Percentiles rank a stretch among this genome's conserved stretches.
These are phyloP conservation scores for Megaceryle alcyon DNA, from an alignment of 2,797 vertebrate species.

Conservation along the genomic window DNA sequence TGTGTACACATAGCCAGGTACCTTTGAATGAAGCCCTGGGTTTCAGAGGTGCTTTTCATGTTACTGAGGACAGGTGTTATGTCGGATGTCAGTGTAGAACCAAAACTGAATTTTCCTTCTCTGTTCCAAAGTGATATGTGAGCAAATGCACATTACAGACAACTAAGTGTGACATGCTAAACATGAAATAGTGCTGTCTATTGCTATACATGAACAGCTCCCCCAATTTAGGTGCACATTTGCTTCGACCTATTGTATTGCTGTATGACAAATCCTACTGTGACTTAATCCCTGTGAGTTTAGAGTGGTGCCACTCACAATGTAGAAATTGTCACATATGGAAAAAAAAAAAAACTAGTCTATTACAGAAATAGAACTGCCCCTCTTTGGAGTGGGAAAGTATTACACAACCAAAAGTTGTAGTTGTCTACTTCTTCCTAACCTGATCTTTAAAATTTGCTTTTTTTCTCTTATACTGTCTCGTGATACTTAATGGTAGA, in stretches of 20 bases:
- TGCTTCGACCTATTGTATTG: not conserved
- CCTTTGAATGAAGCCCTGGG: not conserved
- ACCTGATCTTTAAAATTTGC: not conserved
- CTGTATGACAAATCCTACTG: not conserved
- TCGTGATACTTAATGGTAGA: not conserved
- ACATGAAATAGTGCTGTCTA: not conserved
- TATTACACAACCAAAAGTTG: not conserved
- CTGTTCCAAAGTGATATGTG: accelerated
- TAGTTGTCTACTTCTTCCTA: not conserved
- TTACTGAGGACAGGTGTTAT: not conserved
- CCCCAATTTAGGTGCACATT: not conserved
- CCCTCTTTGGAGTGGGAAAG: not conserved
- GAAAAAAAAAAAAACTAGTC: not conserved
- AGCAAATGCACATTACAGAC: not conserved
- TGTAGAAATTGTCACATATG: not conserved
- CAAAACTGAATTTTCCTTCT: not conserved
- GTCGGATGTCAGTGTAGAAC: not conserved
- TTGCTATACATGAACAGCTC: not conserved
- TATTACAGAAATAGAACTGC: not conserved
- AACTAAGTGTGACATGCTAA: not conserved
- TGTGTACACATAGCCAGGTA: not conserved
- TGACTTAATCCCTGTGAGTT: not conserved
- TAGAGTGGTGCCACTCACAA: not conserved
- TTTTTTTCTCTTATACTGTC: not conserved
- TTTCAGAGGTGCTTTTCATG: not conserved